A percentile compares a stretch with the other conserved stretches of the same genome.
These are phyloP conservation scores for Macaca mulatta DNA, from an alignment of 2,113 vertebrate species.

Conservation along the genomic window DNA sequence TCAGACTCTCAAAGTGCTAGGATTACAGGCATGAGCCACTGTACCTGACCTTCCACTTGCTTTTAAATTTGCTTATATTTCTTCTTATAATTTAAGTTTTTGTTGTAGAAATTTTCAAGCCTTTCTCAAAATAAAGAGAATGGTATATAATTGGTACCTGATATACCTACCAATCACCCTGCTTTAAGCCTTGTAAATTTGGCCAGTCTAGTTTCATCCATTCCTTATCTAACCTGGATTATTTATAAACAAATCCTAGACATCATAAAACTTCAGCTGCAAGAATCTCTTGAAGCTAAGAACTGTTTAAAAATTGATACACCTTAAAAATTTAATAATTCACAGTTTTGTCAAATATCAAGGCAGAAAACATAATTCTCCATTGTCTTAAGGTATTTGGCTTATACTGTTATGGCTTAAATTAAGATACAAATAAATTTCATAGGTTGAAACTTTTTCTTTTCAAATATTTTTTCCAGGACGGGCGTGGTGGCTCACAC, in stretches of 20 bases:
- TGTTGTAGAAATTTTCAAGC: not conserved
- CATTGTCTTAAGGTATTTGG: not conserved
- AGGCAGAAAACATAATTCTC: not conserved
- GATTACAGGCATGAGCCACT: too few species aligned
- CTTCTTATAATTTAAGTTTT: not conserved
- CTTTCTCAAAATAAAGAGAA: not conserved
- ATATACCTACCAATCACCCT: not conserved
- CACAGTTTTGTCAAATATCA: not conserved
- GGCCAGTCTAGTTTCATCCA: not conserved
- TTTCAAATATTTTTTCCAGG: not conserved
- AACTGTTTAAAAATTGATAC: not conserved
- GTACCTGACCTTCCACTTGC: not conserved
- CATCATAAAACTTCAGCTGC: not conserved
- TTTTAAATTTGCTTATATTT: not conserved
- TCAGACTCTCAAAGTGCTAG: too few species aligned
- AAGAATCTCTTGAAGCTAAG: not conserved
- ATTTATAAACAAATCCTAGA: not conserved
- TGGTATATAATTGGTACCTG: not conserved
- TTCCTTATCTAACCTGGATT: not conserved
- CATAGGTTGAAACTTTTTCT: not conserved
- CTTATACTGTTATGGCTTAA: not conserved
- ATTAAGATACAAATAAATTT: not conserved
- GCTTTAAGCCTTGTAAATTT: not conserved
- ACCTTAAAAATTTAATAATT: not conserved
- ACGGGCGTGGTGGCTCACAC: too few species aligned